These are phyloP conservation scores for Philhelius pedissequus DNA, from an alignment of 2,888 invertebrate genomes.

Conservation along the genomic window DNA sequence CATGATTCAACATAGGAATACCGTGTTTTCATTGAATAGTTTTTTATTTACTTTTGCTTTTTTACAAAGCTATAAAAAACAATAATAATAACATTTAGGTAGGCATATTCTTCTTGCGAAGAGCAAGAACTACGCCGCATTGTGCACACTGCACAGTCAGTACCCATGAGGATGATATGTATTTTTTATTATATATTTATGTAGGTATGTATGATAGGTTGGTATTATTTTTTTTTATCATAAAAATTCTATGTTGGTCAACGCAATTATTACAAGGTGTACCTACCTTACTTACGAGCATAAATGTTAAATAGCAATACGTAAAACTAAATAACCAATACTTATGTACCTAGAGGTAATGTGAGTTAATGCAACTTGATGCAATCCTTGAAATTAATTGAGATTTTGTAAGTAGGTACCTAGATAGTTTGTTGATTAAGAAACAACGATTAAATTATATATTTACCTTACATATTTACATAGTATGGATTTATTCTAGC, in stretches of 20 bases:
- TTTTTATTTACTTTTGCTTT: conserved; percentile 44
- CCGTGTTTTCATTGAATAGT: conserved; percentile 53
- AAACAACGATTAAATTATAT: too few species aligned
- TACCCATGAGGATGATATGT: background rate
- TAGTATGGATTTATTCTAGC: too few species aligned
- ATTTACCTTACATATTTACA: too few species aligned
- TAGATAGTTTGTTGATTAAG: too few species aligned
- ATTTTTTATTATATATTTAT: background rate
- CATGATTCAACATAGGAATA: background rate
- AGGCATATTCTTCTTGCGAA: background rate
- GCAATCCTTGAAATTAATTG: conserved; percentile 47
- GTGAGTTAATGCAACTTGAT: conserved; percentile 42
- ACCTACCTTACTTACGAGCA: too few species aligned
- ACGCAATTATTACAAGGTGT: background rate
- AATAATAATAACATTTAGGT: conserved; percentile 10
- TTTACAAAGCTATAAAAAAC: conserved; percentile 6
- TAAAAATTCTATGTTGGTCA: background rate
- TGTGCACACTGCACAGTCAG: background rate
- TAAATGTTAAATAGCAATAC: background rate
- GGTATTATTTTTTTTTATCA: too few species aligned
- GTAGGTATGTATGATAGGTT: background rate
- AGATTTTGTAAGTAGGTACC: background rate
- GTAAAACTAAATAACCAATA: conserved; percentile 16
- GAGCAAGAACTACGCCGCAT: background rate
- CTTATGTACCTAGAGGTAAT: too few species aligned